Evolutionary conservation across 2,888 invertebrate genomes (phyloP).

Genomic region (Phasia obesa): DNA sequence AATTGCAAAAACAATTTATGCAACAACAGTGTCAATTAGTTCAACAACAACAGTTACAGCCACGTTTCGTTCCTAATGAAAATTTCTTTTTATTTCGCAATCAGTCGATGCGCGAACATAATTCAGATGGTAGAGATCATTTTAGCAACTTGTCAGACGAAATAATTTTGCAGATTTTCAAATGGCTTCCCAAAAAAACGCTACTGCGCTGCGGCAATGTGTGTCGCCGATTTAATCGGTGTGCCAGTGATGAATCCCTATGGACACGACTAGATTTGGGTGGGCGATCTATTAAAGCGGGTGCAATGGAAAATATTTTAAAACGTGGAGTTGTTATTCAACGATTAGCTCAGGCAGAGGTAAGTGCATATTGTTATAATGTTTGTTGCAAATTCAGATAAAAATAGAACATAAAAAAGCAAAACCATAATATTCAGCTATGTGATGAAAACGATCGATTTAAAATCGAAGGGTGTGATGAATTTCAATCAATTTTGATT

Average conservation of each 20-base stretch:
- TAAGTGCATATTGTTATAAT: conserved; percentile 79
- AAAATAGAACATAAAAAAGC: no score
- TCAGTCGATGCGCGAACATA: conserved; percentile 73
- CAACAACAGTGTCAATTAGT: conserved; percentile 61
- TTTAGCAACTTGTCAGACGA: conserved; percentile 92
- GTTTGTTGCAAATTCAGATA: no score
- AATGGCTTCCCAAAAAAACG: conserved; percentile 90
- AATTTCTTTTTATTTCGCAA: conserved; percentile 81
- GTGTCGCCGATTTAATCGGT: conserved; percentile 90
- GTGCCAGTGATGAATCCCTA: conserved; percentile 91
- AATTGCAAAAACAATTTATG: conserved; percentile 62
- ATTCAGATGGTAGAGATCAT: conserved; percentile 84
- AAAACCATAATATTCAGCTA: no score
- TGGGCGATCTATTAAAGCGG: conserved; percentile 86
- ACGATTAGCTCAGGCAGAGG: conserved; percentile 91
- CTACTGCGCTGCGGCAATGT: conserved; percentile 89
- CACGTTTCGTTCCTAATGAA: conserved; percentile 77
- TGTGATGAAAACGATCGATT: no score
- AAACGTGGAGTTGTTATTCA: conserved; percentile 90
- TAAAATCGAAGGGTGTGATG: no score
- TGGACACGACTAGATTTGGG: conserved; percentile 94
- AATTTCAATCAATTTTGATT: no score
- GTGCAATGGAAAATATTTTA: conserved; percentile 89
- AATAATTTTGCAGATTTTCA: conserved; percentile 91
- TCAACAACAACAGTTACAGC: conserved; percentile 60